Conservation (phyloP, 2,113 vertebrate species). For the Murina feae region DNA sequence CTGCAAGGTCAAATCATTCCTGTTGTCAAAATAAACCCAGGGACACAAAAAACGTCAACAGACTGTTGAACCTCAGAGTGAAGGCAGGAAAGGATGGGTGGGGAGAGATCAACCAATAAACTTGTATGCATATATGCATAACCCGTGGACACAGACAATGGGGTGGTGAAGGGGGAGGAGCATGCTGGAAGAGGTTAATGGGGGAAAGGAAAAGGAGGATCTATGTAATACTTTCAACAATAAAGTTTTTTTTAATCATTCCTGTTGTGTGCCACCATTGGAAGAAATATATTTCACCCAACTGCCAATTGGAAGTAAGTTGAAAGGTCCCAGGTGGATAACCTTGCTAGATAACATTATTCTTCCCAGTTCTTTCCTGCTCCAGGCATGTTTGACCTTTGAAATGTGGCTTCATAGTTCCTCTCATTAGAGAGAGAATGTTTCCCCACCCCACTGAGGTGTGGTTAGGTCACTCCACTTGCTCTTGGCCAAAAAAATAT, state of each 20-base stretch:
- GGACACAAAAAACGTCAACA: too few relatives aligned
- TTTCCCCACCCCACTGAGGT: neutral
- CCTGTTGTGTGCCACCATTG: neutral
- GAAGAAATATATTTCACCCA: neutral
- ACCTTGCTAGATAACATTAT: neutral
- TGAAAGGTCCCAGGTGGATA: neutral
- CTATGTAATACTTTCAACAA: too few relatives aligned
- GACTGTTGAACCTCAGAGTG: too few relatives aligned
- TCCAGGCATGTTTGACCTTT: neutral
- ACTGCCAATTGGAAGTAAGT: neutral
- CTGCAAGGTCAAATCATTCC: neutral
- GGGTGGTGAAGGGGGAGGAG: too few relatives aligned
- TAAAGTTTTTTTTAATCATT: neutral
- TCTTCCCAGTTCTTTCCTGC: neutral
- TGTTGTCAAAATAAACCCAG: neutral
- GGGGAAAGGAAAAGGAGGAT: too few relatives aligned
- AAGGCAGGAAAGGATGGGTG: too few relatives aligned
- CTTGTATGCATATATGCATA: too few relatives aligned
- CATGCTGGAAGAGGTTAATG: too few relatives aligned
- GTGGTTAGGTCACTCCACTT: neutral
- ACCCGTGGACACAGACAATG: too few relatives aligned
- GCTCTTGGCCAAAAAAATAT: neutral
- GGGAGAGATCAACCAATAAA: too few relatives aligned
- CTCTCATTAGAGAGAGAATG: neutral
- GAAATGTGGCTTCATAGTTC: constrained; percentile 1